phyloP scores from a whole-genome alignment of 2,888 invertebrate species.

The Eurytoma californica region DNA sequence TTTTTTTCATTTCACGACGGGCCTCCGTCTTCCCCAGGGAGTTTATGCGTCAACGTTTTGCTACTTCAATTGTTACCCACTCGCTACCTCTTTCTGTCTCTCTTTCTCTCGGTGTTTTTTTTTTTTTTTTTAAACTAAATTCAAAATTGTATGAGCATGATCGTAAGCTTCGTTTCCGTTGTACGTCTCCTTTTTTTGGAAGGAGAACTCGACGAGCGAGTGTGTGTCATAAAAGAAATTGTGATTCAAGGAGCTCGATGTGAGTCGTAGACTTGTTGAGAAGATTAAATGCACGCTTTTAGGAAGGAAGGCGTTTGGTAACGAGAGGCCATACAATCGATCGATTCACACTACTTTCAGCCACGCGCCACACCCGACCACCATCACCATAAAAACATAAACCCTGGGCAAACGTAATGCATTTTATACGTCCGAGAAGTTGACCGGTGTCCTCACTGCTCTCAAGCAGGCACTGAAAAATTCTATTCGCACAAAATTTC shows the following conservation, averaged over 20 bases:
- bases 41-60: not conserved
- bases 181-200: not conserved
- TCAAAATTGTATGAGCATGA: not conserved
- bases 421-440: not conserved
- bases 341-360: conserved; percentile 1
- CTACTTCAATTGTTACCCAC: not conserved
- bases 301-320: not conserved
- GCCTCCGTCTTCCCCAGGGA: conserved; percentile 1
- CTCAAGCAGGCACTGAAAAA: no score
- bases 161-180: not conserved
- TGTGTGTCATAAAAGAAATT: no score
- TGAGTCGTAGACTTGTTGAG: no score
- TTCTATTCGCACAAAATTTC: no score
- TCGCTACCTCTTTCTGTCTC: not conserved
- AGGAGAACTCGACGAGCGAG: not conserved
- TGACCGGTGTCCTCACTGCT: not conserved
- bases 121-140: conserved; percentile 23
- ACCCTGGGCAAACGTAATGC: conserved; percentile 64
- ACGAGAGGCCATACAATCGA: conserved; percentile 16
- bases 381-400: conserved; percentile 54
- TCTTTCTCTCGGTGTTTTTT: not conserved
- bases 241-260: no score
- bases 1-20: not conserved
- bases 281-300: no score
- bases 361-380: conserved; percentile 35